Evolutionary conservation across 1,140 invertebrate genomes (phyloP), one percentile per base, ranked within the genome.

Genomic region (Octopus sinensis): DNA sequence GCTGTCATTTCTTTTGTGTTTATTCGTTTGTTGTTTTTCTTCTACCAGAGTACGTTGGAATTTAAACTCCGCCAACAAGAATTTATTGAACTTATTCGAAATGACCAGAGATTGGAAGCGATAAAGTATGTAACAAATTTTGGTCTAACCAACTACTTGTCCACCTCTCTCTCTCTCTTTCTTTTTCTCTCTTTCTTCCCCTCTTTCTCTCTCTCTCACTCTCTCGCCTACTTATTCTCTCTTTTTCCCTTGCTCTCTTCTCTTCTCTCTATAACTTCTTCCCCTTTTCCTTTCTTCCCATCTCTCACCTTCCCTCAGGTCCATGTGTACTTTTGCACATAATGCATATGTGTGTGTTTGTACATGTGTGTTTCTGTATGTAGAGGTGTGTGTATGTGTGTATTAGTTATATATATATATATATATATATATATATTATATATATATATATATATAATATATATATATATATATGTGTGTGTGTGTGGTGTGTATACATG

Each of bases 61-160:
- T 98, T 98, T 88, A 97, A 97, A 90, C 92, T 99, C 80, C 93
- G 97, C 52, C 94, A 98, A 86, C 96, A 96, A 91, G 97, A 99
- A 90, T 98, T 98, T 89, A 95, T 99, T 78, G 98, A 99, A 91
- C 90, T 98, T 30, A 94, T 99, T n/a, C 93, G 96, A 84, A 92
- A 93, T 17, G 96, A 97, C 89, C 92, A 94, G 82, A 92, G 96
- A 81, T 91, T 96, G 71, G 97, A 98, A 83, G 97, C 97, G 68
- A 96, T 99, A 0, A 95, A 90, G 91, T 93, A 87, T 88, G 88
- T 87, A 43, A 43, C 30, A 43, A 43, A 43, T 43, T 43, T 43
- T 43, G 30, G 0, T 43, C 30, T 43, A 3, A 43, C 30, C 30
- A 43, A 43, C 30, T 43, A 43, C 30, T 43, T 78, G 10, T 62